Conservation (phyloP, 2,797 vertebrate species). For the Luscinia megarhynchos region DNA sequence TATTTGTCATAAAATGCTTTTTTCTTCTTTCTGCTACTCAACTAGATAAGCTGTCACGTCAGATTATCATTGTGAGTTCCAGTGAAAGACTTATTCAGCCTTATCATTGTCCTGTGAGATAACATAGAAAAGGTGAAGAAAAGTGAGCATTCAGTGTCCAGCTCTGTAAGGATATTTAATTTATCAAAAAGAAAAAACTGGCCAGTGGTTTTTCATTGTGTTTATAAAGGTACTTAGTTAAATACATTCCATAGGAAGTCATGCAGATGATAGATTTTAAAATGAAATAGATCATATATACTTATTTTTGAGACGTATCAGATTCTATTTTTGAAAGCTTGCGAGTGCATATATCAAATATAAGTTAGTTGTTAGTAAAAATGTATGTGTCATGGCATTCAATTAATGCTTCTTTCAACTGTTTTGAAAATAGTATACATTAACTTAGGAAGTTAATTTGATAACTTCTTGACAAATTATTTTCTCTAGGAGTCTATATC, state of each 20-base stretch:
- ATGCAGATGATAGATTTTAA: background rate
- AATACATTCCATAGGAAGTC: background rate
- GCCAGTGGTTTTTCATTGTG: accelerated
- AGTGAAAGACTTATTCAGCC: background rate
- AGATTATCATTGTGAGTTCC: background rate
- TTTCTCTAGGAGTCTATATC: background rate
- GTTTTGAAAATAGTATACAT: background rate
- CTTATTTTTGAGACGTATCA: background rate
- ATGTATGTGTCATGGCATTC: background rate
- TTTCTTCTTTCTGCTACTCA: background rate
- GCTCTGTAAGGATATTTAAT: background rate
- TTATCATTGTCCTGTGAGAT: background rate
- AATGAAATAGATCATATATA: background rate
- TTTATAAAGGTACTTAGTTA: background rate
- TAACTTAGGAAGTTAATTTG: background rate
- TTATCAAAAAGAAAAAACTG: background rate
- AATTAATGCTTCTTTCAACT: background rate
- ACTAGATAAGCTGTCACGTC: background rate
- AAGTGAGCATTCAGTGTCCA: background rate
- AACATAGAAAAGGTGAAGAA: background rate
- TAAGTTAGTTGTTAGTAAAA: background rate
- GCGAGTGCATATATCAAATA: background rate
- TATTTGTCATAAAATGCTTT: background rate
- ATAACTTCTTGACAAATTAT: background rate
- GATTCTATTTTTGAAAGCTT: background rate